Conservation (phyloP, 1,140 invertebrate species). For the Cyclina sinensis region DNA sequence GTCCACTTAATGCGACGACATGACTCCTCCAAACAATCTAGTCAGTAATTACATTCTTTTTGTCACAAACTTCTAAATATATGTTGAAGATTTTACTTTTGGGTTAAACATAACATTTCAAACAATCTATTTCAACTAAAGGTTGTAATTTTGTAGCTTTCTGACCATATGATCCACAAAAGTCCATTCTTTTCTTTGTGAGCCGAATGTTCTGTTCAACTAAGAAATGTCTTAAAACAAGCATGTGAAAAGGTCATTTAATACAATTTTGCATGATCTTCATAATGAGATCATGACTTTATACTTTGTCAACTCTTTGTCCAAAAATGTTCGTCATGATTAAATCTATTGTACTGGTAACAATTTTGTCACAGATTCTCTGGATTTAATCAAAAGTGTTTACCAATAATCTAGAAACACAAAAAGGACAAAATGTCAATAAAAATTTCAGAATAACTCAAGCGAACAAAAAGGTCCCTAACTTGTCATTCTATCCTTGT, state of each 20-base stretch:
- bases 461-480: background rate
- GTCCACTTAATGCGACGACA: background rate
- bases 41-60: background rate
- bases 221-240: background rate
- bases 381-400: constrained; percentile 28
- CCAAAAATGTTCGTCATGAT: constrained; percentile 18
- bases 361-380: constrained; percentile 23
- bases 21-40: background rate
- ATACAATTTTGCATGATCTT: background rate
- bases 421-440: background rate
- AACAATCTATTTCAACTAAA: constrained; percentile 5
- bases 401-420: background rate
- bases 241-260: background rate
- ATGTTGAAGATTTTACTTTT: background rate
- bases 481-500: background rate
- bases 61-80: constrained; percentile 1
- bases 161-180: background rate
- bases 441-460: background rate
- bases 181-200: background rate
- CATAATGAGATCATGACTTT: background rate
- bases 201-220: background rate
- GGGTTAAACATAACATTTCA: background rate
- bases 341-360: constrained; percentile 2
- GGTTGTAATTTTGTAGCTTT: constrained; percentile 31
- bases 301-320: constrained; percentile 14